A percentile compares a stretch with the other conserved stretches of the same genome.
phyloP scores from a whole-genome alignment of 2,888 invertebrate species.

The Rhaphigaster nebulosa region DNA sequence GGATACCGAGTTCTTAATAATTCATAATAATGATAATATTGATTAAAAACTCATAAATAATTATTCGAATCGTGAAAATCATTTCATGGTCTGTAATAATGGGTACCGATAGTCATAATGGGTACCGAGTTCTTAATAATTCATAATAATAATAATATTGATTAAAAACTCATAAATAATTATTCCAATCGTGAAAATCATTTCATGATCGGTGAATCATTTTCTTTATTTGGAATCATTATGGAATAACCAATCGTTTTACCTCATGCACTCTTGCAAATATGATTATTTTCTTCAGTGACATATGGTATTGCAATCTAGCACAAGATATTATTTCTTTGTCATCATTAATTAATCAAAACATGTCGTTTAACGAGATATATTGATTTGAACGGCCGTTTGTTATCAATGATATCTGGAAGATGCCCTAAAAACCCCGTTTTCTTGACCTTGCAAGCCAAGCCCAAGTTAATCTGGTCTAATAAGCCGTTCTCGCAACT shows the following conservation, averaged over 20 bases:
- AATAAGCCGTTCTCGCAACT: not conserved
- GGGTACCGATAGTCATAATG: no score
- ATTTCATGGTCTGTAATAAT: fast-evolving
- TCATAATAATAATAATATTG: no score
- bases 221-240: not conserved
- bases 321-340: not conserved
- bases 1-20: no score
- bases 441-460: not conserved
- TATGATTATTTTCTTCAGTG: not conserved
- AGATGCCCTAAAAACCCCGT: not conserved
- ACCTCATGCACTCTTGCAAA: no score
- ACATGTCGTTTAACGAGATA: not conserved
- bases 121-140: no score
- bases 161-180: not conserved
- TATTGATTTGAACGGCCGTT: not conserved
- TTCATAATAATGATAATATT: no score
- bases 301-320: not conserved
- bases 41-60: not conserved
- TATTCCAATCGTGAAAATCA: not conserved
- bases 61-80: not conserved
- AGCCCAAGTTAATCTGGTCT: not conserved
- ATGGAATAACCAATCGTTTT: not conserved
- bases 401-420: not conserved
- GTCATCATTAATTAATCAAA: not conserved
- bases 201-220: not conserved